phyloP scores from a whole-genome alignment of 2,113 vertebrate species.

The Jaculus jaculus region DNA sequence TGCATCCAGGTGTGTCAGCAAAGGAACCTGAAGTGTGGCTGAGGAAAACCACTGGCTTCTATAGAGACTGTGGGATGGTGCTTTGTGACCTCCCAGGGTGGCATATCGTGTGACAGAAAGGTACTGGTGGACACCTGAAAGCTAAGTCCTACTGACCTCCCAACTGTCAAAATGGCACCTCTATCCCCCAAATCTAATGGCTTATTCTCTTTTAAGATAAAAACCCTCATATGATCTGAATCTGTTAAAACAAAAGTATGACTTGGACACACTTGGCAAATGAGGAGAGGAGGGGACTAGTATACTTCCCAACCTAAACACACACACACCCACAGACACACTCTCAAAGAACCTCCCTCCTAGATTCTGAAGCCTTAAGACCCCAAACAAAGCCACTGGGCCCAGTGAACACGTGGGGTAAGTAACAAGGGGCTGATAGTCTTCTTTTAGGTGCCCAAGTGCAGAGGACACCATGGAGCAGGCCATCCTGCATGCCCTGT shows the following conservation, averaged over 20 bases:
- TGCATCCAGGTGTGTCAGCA: neutral
- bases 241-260: neutral
- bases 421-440: slow-evolving; percentile 52
- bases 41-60: neutral
- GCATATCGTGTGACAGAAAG: neutral
- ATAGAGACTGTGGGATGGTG: neutral
- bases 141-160: neutral
- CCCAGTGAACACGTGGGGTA: slow-evolving; percentile 34
- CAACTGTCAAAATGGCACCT: neutral
- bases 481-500: neutral
- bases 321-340: neutral
- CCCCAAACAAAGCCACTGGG: neutral
- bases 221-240: neutral
- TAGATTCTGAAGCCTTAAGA: neutral
- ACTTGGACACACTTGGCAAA: neutral
- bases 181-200: neutral
- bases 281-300: neutral
- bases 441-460: slow-evolving; percentile 62
- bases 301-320: neutral
- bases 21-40: neutral
- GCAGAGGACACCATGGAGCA: slow-evolving; percentile 52
- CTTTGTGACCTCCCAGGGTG: neutral
- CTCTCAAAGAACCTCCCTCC: neutral
- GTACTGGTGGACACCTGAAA: neutral
- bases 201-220: neutral